Evolutionary conservation across 2,113 vertebrate species (phyloP), one percentile per base, ranked within the genome.

Genomic region (Equus przewalskii): DNA sequence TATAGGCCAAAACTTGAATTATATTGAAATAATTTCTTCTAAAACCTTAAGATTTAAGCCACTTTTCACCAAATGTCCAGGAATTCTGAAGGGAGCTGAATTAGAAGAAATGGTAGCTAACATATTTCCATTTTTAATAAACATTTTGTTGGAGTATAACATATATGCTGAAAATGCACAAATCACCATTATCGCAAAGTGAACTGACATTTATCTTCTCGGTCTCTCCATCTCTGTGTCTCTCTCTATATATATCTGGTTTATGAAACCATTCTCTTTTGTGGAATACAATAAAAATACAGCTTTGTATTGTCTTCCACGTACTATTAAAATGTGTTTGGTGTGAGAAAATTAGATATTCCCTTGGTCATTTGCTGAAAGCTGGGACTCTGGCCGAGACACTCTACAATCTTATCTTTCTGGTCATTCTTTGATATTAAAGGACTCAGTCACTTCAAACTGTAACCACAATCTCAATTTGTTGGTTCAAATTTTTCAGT

Each of bases 41-140:
- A 33, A 89, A 95, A 30, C 16, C 24, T 60, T 73, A 82, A 78
- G 3, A 8, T 94, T 90, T 64, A 72, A 95, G 30, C 12, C 9
- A 76, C 1, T 85, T 96, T 90, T 36, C 44, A 93, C 14, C 36
- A 21, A 33, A 30, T 84, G 5, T 65, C 6, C 11, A 76, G 46
- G 28, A 75, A 91, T 67, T 62, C 62, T 65, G 67, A 89, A 78
- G 22, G 46, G 36, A 92, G 15, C 1, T 54, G 33, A 93, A 73
- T 93, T 80, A 91, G 18, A 87, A 91, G 26, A 86, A 93, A 90
- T 65, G 7, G 33, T 72, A 67, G 62, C 73, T 85, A 85, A 91
- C 1, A 33, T 65, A n/a, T 79, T 75, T 92, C 21, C 14, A 72
- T 24, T 94, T 79, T 69, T 79, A 91, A 81, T 64, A 91, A 91